Base-by-base conservation (phyloP, 2,113 vertebrate species). In the Phylloscopus whistleri region DNA sequence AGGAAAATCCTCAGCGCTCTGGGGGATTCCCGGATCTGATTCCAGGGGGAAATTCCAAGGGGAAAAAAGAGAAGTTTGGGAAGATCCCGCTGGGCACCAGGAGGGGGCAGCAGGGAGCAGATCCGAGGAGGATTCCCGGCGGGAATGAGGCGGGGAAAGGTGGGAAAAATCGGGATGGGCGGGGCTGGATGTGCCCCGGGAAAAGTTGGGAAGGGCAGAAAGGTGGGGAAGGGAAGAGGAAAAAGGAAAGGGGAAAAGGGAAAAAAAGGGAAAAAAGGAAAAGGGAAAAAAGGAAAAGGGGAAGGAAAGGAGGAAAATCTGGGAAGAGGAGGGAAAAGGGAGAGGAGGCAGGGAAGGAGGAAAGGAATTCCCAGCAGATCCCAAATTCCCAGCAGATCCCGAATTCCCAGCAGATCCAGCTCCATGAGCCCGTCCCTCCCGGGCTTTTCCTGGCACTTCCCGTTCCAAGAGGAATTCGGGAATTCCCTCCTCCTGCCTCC, bases 11-110 rank as follows among this genome's bases (percentile, higher is more conserved):
- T 43, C 14, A 6, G 23, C 0, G 4, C 1, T 39, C 46, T 2
- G 0, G n/a, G 39, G 33, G 15, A 3, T 5, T 44, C 49, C 49
- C 0, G 1, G 72, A 16, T 51, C 13, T 3, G 48, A 31, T 48
- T 56, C 41, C 77, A 55, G 13, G 3, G 33, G 51, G 62, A 24
- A 67, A 66, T 66, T 80, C 77, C 77, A 56, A 46, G 33, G 77
- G 37, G 62, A 62, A 16, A 80, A 80, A 26, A 4, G 5, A 31
- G 20, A 11, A 44, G 13, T 6, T 2, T 6, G 51, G 41, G 51
- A 80, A 56, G 9, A 4, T 70, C 24, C 56, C 12, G 5, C 37
- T 17, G 0, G 10, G 46, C 31, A 2, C 67, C 67, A 62, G 46
- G 46, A 30, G 80, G 19, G 11, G 80, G 80, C 80, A 70, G 80